These are phyloP conservation scores for Phanerotoma sp. DNA, from an alignment of 2,888 invertebrate genomes.

Conservation along the genomic window DNA sequence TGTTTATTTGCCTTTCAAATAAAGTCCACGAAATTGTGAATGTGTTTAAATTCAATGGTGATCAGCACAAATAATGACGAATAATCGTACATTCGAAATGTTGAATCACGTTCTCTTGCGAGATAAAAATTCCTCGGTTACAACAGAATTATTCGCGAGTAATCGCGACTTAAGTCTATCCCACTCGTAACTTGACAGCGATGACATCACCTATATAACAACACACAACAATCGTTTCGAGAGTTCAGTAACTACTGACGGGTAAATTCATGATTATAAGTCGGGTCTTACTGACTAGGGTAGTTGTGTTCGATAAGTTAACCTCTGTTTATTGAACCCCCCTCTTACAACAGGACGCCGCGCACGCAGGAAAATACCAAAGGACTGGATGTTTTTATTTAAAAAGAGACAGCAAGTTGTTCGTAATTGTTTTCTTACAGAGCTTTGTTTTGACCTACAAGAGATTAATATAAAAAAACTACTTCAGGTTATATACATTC, in stretches of 20 bases:
- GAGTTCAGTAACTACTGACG: constrained; percentile 30
- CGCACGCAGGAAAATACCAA: too few relatives aligned
- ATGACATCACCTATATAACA: constrained; percentile 27
- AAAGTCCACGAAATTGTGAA: background rate
- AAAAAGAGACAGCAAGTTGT: background rate
- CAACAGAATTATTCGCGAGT: background rate
- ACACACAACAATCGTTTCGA: constrained; percentile 15
- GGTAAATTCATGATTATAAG: background rate
- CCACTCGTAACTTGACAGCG: constrained; percentile 23
- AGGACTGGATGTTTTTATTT: too few relatives aligned
- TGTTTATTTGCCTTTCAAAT: background rate
- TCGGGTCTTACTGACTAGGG: constrained; percentile 29
- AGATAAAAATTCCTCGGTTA: background rate
- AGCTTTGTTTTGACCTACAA: too few relatives aligned
- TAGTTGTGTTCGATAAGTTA: constrained; percentile 37
- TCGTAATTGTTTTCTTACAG: too few relatives aligned
- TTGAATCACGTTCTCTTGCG: background rate
- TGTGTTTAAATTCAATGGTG: background rate
- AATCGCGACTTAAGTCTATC: constrained; percentile 2
- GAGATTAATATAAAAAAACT: too few relatives aligned
- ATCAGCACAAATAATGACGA: background rate
- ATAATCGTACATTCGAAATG: too few relatives aligned
- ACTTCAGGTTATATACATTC: too few relatives aligned
- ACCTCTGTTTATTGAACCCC: constrained; percentile 21
- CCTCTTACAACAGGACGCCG: background rate